Base-by-base conservation (phyloP, 2,888 invertebrate species). In the Zaprionus obscuricornis region DNA sequence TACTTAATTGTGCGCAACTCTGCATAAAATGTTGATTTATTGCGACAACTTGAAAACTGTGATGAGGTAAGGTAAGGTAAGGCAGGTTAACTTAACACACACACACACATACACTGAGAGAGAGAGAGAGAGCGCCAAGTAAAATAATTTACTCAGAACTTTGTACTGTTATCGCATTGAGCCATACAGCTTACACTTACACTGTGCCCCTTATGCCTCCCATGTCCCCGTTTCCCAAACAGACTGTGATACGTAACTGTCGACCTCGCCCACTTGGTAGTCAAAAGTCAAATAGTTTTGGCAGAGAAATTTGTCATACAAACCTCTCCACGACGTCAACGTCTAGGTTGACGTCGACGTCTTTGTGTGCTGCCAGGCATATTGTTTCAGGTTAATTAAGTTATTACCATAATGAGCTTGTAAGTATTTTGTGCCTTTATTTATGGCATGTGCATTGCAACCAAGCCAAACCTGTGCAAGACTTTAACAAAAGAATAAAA, bases 11-110 rank as follows among this genome's bases (percentile, higher is more conserved):
- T 87, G 82, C 79, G 82, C 79, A 88, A 81, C 84, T 84, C 82
- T 77, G 79, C 85, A 82, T 85, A 87, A 87, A 88, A 83, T 84
- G 76, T 88, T 88, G 88, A 88, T 88, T 88, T 88, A 88, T 86
- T 78, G 72, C 79, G 64, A 62, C 83, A 63, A 72, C 59, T 62
- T 37, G 56, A 66, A 56, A 46, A 71, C 57, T 68, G 54, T 42
- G n/a, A n/a, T n/a, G 47, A 51, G 60, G 54, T 42, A 56, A 17
- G 22, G 17, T 33, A 24, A 14, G 27, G 52, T 11, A 18, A 29
- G 47, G 24, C 10, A 11, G n/a, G 20, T 63, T 27, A 59, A 29
- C 49, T n/a, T 36, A 24, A 13, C 45, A 31, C 54, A 78, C 66
- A 40, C 7, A 2, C 56, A 42, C 39, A 64, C 59, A 34, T n/a